phyloP scores from a whole-genome alignment of 2,113 vertebrate species.

The Nanger granti region DNA sequence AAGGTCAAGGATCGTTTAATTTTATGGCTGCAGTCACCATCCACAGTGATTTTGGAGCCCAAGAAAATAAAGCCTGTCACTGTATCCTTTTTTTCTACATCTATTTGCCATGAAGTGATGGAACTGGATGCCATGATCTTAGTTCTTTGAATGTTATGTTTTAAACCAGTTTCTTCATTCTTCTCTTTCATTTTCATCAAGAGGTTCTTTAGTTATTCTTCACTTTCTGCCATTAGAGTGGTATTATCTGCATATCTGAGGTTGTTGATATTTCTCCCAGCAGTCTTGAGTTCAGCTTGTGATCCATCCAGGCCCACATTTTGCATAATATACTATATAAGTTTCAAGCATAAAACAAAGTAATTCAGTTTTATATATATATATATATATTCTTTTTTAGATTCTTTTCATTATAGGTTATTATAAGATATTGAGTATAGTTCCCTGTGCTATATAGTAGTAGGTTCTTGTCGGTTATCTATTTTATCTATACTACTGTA shows the following conservation, averaged over 20 bases:
- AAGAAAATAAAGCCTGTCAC: neutral
- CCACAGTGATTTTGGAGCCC: neutral
- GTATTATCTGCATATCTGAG: neutral
- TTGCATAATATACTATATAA: neutral
- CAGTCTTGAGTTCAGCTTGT: neutral
- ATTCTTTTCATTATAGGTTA: neutral
- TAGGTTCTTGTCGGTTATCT: neutral
- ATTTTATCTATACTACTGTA: neutral
- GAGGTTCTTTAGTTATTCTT: neutral
- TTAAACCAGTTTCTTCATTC: neutral
- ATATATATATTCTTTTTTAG: neutral
- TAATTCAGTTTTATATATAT: neutral
- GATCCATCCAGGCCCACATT: neutral
- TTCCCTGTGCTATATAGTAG: neutral
- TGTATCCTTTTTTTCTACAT: neutral
- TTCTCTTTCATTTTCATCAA: neutral
- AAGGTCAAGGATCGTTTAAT: neutral
- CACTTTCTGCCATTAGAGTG: neutral
- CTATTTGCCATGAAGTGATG: neutral
- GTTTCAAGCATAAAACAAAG: neutral
- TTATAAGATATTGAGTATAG: neutral
- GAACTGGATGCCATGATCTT: neutral
- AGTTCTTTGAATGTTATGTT: neutral
- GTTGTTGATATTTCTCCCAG: neutral
- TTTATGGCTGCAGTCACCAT: neutral